Percentiles rank a stretch among this genome's conserved stretches.
Conservation (phyloP, 30 jellyfish, hydroid and myxozoan genomes). For the Haliclystus octoradiatus region DNA sequence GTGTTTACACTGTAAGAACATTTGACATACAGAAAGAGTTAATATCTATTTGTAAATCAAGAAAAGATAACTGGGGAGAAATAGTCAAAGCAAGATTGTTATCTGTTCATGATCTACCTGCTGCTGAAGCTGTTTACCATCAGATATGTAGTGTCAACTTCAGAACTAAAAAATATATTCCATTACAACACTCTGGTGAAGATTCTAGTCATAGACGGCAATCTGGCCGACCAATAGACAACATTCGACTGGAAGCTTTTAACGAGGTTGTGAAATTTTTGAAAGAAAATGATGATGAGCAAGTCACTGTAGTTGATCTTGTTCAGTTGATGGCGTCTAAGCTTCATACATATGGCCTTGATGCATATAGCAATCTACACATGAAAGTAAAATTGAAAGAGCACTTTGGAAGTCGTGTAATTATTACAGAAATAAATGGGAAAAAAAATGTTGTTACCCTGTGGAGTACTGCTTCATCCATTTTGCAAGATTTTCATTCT, state of each 20-base stretch:
- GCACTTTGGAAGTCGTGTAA: slow-evolving; percentile 12
- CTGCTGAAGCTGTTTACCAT: slow-evolving; percentile 46
- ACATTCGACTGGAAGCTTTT: slow-evolving; percentile 22
- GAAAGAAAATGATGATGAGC: slow-evolving; percentile 32
- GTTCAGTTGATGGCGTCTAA: slow-evolving; percentile 25
- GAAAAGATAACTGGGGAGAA: slow-evolving; percentile 40
- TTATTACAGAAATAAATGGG: slow-evolving; percentile 25
- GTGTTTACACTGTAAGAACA: slow-evolving; percentile 32
- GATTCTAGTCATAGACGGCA: slow-evolving; percentile 1
- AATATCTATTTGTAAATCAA: slow-evolving; percentile 23
- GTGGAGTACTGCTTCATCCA: slow-evolving; percentile 30
- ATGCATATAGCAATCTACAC: slow-evolving; percentile 23
- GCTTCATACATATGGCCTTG: background rate
- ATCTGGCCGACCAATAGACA: slow-evolving; percentile 26
- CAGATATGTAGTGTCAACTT: slow-evolving; percentile 44
- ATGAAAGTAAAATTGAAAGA: slow-evolving; percentile 20
- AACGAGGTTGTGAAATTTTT: slow-evolving; percentile 11
- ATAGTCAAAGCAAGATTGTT: slow-evolving; percentile 28
- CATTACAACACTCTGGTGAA: slow-evolving; percentile 6
- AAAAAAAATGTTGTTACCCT: slow-evolving; percentile 22
- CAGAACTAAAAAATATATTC: slow-evolving; percentile 38
- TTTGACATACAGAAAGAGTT: slow-evolving; percentile 12
- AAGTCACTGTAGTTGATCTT: slow-evolving; percentile 31
- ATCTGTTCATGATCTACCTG: slow-evolving; percentile 21
- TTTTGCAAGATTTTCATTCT: slow-evolving; percentile 12